Evolutionary conservation across 2,888 invertebrate species (phyloP).

Genomic region (Pristionchus entomophagus): DNA sequence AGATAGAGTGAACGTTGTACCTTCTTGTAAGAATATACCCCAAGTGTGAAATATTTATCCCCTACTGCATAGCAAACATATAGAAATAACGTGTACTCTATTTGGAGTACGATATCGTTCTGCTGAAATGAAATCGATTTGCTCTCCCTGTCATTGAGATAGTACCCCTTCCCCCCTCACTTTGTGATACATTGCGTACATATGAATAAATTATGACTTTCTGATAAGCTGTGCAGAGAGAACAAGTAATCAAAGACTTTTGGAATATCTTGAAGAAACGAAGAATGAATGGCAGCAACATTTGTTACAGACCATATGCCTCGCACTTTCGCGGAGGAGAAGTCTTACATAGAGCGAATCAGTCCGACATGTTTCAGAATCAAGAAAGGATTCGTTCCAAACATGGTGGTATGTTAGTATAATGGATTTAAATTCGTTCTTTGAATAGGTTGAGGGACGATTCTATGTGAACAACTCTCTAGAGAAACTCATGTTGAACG

Average conservation of each 20-base stretch:
- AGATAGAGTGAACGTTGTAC: background rate
- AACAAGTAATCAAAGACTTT: background rate
- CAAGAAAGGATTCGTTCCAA: slow-evolving; percentile 98
- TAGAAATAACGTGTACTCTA: background rate
- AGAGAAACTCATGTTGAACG: slow-evolving; percentile 97
- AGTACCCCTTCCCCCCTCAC: background rate
- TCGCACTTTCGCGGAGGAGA: slow-evolving; percentile 88
- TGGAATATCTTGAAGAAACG: background rate
- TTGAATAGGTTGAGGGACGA: slow-evolving; percentile 88
- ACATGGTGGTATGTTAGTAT: slow-evolving; percentile 86
- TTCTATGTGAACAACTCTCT: slow-evolving; percentile 94
- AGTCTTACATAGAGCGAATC: slow-evolving; percentile 92
- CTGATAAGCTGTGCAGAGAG: background rate
- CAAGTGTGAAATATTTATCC: background rate
- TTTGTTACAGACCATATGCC: slow-evolving; percentile 63
- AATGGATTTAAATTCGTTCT: background rate
- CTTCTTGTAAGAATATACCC: background rate
- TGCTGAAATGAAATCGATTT: background rate
- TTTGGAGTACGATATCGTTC: background rate
- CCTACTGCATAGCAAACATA: background rate
- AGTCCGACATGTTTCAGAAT: slow-evolving; percentile 90
- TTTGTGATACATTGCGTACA: background rate
- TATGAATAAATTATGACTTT: background rate
- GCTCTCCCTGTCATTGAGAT: background rate
- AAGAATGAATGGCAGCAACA: background rate